Base-by-base conservation (phyloP, 64 coral and sea anemone species). In the Porites lutea region DNA sequence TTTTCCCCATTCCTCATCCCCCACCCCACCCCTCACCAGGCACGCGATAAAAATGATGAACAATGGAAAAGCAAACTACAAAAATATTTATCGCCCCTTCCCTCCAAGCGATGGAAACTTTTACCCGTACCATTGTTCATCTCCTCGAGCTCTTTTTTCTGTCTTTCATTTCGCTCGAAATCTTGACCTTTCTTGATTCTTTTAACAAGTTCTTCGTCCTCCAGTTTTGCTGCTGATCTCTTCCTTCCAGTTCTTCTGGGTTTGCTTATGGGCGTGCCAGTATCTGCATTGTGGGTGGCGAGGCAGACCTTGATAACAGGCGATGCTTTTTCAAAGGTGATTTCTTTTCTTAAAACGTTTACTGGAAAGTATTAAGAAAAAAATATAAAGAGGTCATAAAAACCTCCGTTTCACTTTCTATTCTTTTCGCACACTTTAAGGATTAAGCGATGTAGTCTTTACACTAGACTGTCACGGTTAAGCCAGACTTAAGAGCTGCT, bases 301-400 rank as follows among this genome's bases (percentile, higher is more conserved):
- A 86, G 71, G 43, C 71, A 75, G 71, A 92, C 71, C 55, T 92
- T 86, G 54, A 92, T 92, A 72, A 92, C 72, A 76, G 90, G 90
- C 71, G 81, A 92, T 65, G 82, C 90, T 83, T 92, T 92, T 92
- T 92, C n/a, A n/a, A n/a, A n/a, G n/a, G n/a, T n/a, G n/a, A 92
- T 92, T 92, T 84, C 79, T 92, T 92, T 92, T 92, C 69, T 92
- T 83, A 92, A 84, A 74, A 85, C 71, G 54, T 92, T 92, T 48
- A 79, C 79, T 92, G 55, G 48, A 92, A 92, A 92, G 65, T 59
- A 72, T 55, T 43, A 58, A 62, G 8, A 63, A 88, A 77, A 88
- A 75, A 74, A 76, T 16, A 78, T 78, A 22, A 78, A 78, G 50
- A 78, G 52, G 75, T 23, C 48, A 78, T 78, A 78, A 78, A 78